These are phyloP conservation scores for Bambusicola thoracicus DNA, from an alignment of 2,113 vertebrate genomes.

Conservation along the genomic window DNA sequence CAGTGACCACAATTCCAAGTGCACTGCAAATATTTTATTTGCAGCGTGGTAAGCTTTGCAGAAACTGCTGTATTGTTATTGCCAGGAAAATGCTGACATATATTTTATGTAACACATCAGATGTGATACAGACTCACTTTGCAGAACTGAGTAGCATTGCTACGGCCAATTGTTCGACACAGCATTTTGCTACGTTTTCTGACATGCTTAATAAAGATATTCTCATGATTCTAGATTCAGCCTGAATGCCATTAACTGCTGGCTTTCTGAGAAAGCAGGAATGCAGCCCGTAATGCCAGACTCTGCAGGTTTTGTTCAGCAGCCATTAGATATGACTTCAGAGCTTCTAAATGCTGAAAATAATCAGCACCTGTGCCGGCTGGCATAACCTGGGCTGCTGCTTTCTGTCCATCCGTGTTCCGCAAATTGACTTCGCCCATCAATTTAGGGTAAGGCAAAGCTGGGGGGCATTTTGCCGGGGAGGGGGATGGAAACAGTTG, in stretches of 20 bases:
- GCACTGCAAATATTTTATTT: conserved; percentile 32
- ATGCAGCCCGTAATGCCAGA: neutral
- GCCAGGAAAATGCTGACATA: conserved; percentile 45
- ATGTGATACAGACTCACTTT: conserved; percentile 30
- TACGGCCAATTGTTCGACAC: conserved; percentile 38
- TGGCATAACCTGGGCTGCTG: neutral
- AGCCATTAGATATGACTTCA: neutral
- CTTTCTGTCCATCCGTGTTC: accelerated
- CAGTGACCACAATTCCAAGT: neutral
- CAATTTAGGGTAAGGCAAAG: neutral
- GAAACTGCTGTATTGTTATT: neutral
- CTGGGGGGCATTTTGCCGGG: neutral
- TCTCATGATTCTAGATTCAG: conserved; percentile 24
- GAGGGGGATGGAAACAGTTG: neutral
- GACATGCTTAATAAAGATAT: conserved; percentile 66
- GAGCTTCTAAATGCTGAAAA: neutral
- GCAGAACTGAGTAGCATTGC: conserved; percentile 37
- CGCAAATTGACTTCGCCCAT: accelerated
- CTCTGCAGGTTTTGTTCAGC: conserved; percentile 41
- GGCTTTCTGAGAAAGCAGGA: conserved; percentile 16
- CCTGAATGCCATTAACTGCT: conserved; percentile 55
- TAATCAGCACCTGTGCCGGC: neutral
- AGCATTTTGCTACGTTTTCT: conserved; percentile 30
- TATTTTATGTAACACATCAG: conserved; percentile 58
- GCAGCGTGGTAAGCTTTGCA: neutral